phyloP scores from a whole-genome alignment of 2,113 vertebrate genomes.

The Parus major region DNA sequence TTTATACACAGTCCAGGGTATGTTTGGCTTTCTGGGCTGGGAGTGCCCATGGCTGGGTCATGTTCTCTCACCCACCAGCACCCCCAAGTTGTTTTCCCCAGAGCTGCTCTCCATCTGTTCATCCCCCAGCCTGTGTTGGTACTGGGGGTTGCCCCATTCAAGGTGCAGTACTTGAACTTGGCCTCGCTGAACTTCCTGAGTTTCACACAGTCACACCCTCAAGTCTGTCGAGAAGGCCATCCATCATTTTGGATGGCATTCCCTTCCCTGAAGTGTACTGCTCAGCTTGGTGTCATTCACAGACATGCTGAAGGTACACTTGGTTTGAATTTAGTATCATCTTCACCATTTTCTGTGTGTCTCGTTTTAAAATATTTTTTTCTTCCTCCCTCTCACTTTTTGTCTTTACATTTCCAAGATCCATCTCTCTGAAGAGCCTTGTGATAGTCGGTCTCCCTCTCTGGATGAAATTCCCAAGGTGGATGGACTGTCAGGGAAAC shows the following conservation, averaged over 20 bases:
- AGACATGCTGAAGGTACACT: not conserved
- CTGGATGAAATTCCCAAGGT: not conserved
- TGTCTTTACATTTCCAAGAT: slow-evolving; percentile 38
- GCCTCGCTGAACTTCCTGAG: not conserved
- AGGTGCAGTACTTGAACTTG: not conserved
- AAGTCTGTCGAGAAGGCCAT: not conserved
- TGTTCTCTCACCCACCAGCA: not conserved
- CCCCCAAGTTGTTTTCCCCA: rapidly evolving
- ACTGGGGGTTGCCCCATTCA: rapidly evolving
- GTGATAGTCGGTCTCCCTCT: not conserved
- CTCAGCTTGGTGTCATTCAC: not conserved
- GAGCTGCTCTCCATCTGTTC: not conserved
- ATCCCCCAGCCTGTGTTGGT: rapidly evolving
- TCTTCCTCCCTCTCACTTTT: not conserved
- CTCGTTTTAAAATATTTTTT: not conserved
- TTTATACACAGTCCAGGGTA: not conserved
- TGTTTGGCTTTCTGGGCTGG: rapidly evolving
- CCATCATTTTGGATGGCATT: not conserved
- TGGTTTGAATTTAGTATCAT: not conserved
- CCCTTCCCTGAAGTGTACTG: not conserved
- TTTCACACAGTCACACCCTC: not conserved
- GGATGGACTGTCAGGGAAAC: not conserved
- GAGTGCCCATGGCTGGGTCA: rapidly evolving
- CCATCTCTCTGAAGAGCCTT: not conserved
- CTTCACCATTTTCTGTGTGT: not conserved